A percentile compares a stretch with the other conserved stretches of the same genome.
Conservation (phyloP, 2,888 invertebrate genomes). For the Drosophila hamatofila region DNA sequence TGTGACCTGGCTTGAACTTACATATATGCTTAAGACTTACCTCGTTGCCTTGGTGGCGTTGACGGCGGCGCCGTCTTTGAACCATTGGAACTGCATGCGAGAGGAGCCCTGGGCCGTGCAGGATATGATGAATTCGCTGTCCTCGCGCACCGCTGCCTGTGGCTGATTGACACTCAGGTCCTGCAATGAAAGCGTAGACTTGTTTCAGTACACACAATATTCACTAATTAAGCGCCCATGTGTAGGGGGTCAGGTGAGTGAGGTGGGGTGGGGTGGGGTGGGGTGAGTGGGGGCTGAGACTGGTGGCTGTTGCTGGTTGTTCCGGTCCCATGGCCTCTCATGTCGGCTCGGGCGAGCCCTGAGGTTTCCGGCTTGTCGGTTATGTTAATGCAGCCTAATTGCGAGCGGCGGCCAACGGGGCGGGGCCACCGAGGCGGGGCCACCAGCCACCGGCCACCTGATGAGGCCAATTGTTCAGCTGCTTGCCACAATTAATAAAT, state of each 20-base stretch:
- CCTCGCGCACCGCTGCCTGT: constrained; percentile 87
- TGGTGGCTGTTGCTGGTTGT: constrained; percentile 8
- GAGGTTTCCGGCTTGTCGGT: constrained; percentile 66
- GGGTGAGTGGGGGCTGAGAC: not conserved
- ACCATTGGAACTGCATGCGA: constrained; percentile 91
- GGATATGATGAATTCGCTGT: constrained; percentile 91
- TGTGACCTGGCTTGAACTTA: not conserved
- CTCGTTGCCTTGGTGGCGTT: constrained; percentile 91
- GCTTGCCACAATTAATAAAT: constrained; percentile 78
- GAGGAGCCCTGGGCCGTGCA: constrained; percentile 92
- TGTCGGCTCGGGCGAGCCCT: constrained; percentile 24
- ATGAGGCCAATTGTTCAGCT: constrained; percentile 70
- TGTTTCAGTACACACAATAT: constrained; percentile 39
- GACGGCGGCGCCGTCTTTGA: constrained; percentile 91
- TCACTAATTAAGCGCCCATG: constrained; percentile 52
- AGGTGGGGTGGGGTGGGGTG: not conserved
- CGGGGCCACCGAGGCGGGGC: constrained; percentile 1
- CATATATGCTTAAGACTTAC: constrained; percentile 86
- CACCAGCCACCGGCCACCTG: constrained; percentile 43
- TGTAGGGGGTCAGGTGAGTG: not conserved
- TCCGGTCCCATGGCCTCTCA: constrained; percentile 27
- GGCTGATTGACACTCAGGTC: constrained; percentile 86
- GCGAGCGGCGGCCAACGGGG: constrained; percentile 27
- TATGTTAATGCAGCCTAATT: constrained; percentile 75
- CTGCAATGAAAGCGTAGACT: constrained; percentile 79